Evolutionary conservation across 2,797 vertebrate genomes (phyloP), one percentile per base, ranked within the genome.

Genomic region (Pseudocheirus occidentalis): DNA sequence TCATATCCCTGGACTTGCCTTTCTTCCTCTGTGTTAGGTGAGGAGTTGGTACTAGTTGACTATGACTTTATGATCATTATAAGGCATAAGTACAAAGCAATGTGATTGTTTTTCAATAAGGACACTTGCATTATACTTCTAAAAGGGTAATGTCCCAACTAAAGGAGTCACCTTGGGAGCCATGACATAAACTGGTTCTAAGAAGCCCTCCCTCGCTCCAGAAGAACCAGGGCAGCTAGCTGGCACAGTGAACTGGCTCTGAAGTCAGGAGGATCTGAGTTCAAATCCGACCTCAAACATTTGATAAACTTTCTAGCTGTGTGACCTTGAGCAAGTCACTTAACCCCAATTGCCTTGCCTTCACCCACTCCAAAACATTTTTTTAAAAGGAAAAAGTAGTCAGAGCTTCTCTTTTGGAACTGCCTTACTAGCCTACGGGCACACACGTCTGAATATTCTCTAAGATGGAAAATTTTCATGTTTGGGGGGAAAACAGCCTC

Each of bases 331-430:
- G 10, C 53, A 54, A 54, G 53, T 54, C 53, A 54, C 53, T 54
- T 54, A 54, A 54, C 53, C 53, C 53, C 53, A 54, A 54, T 54
- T 54, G 9, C 53, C 53, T 54, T 54, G 53, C 53, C 11, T 54
- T 54, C 53, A 10, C 53, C 53, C 53, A 54, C 53, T 12, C 53
- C 53, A 10, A 10, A 10, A 54, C n/a, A n/a, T n/a, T n/a, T n/a
- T 53, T 53, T 53, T 9, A 9, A 53, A 53, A 53, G 53, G 53
- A 54, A 54, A 5, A 91, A 92, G 57, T 91, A 92, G 92, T 87
- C 92, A n/a, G 94, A 95, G 91, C 21, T 95, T 14, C 58, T 87
- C 73, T 94, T 90, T 89, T 92, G 34, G n/a, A 94, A 92, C 94
- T 96, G 50, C 91, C 94, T 92, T 52, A 90, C 92, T 94, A 91